These are phyloP conservation scores for Scylla paramamosain DNA, from an alignment of 1,140 invertebrate species.

Conservation along the genomic window DNA sequence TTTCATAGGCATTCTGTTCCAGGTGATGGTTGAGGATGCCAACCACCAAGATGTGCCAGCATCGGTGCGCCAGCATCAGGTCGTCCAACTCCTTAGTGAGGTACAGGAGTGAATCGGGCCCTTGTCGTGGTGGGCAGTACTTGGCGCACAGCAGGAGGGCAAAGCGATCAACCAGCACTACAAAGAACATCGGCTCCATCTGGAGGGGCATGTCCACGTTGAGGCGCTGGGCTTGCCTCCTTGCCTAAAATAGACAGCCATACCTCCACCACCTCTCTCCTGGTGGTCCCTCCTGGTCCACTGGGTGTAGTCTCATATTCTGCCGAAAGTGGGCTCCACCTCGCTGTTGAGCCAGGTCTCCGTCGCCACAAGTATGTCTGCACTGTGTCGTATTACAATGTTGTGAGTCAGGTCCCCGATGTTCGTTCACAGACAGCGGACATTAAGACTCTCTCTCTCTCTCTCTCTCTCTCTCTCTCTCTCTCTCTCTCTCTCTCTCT, in stretches of 20 bases:
- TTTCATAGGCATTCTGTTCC: not conserved
- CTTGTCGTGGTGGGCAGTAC: not conserved
- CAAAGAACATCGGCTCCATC: not conserved
- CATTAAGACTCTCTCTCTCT: too few relatives aligned
- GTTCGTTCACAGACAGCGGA: too few relatives aligned
- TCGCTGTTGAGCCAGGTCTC: slow-evolving; percentile 17
- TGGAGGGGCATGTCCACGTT: not conserved
- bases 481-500: too few relatives aligned
- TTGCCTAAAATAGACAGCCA: slow-evolving; percentile 14
- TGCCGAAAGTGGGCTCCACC: not conserved
- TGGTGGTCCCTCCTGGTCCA: slow-evolving; percentile 1
- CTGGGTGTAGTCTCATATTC: not conserved
- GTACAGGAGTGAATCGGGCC: not conserved
- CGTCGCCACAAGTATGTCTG: not conserved
- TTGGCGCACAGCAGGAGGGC: not conserved
- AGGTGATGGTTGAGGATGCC: slow-evolving; percentile 28
- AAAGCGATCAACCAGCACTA: not conserved
- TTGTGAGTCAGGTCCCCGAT: not conserved
- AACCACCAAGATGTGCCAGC: slow-evolving; percentile 13
- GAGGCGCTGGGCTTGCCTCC: not conserved
- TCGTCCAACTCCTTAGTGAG: not conserved
- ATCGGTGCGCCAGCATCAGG: not conserved
- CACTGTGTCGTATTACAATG: not conserved
- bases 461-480: too few relatives aligned
- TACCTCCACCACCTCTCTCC: not conserved